Evolutionary conservation across 2,113 vertebrate genomes (phyloP), one percentile per base, ranked within the genome.

Genomic region (Lophochroa leadbeateri): DNA sequence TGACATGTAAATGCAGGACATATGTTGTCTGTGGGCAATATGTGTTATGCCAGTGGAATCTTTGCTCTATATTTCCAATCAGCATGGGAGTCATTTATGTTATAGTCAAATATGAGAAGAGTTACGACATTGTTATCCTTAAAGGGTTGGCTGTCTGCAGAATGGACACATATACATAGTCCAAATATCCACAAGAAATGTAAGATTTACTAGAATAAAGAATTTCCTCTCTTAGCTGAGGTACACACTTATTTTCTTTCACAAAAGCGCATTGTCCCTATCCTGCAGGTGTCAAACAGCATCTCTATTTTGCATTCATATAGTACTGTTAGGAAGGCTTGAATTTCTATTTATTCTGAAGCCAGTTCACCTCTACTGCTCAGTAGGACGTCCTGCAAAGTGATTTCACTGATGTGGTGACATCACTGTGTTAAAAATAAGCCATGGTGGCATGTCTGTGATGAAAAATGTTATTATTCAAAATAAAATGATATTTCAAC

Each of bases 371-470:
- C 82, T 94, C 87, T 85, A 27, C 72, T 55, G 24, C 69, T 93
- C 88, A 68, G 55, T 9, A 92, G 88, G 82, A 88, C 17, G 7
- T 84, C 88, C 64, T 83, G 64, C 57, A 57, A 90, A 92, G 47
- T 93, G 88, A 96, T 83, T 44, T 94, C 90, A 93, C 33, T 94
- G 76, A 71, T 65, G 29, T 13, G 61, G 76, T 95, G 92, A 95
- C 72, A 95, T 93, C 90, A 84, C 33, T 52, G 6, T 55, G 72
- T 94, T 93, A 94, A 93, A 96, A 96, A 93, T 92, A 92, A 96
- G 52, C 65, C 65, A 47, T 4, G 13, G 76, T 81, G 82, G 33
- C 69, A 71, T 71, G 90, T 71, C 60, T 63, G 44, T 49, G 33
- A 35, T 72, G 68, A 82, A 96, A 93, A 88, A 60, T 50, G 80